Evolutionary conservation across 2,113 vertebrate genomes (phyloP), one percentile per base, ranked within the genome.

Genomic region (Promerops cafer): DNA sequence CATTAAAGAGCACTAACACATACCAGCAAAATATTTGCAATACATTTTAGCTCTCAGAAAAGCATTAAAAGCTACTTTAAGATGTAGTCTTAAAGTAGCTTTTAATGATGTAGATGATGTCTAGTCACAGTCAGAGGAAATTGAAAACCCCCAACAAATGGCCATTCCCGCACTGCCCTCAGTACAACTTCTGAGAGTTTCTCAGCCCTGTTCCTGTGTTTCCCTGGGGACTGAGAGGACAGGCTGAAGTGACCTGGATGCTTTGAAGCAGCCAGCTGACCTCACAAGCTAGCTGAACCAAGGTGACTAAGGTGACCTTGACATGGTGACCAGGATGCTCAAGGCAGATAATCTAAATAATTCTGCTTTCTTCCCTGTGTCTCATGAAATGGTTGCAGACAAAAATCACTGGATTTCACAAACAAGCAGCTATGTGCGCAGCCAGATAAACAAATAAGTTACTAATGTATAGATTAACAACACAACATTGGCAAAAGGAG

Each of bases 11-110:
- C 61, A 65, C 37, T 90, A 86, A 79, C 50, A 72, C 33, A 53
- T 42, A 65, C 47, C 57, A 93, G 53, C 20, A 69, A 89, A 76
- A 83, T 30, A 12, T 94, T 87, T 40, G 7, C 53, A 82, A 57
- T 42, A 79, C 26, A 42, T 89, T 91, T 89, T 33, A 96, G 77
- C 76, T 68, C 47, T 47, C 30, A 89, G 47, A 92, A 95, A 89
- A 87, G 33, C 76, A 92, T 42, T 88, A 83, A 75, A 77, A 97
- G 45, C 47, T 75, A 54, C 77, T 93, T 90, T 37, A 74, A 94
- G 83, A 63, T 47, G 35, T 70, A 83, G n/a, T n/a, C n/a, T n/a
- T n/a, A n/a, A n/a, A n/a, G n/a, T n/a, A n/a, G n/a, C n/a, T n/a
- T n/a, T n/a, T n/a, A n/a, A n/a, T n/a, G n/a, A n/a, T n/a, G n/a